These are phyloP conservation scores for Nasonia vitripennis DNA, from an alignment of 1,140 invertebrate species.

Conservation along the genomic window DNA sequence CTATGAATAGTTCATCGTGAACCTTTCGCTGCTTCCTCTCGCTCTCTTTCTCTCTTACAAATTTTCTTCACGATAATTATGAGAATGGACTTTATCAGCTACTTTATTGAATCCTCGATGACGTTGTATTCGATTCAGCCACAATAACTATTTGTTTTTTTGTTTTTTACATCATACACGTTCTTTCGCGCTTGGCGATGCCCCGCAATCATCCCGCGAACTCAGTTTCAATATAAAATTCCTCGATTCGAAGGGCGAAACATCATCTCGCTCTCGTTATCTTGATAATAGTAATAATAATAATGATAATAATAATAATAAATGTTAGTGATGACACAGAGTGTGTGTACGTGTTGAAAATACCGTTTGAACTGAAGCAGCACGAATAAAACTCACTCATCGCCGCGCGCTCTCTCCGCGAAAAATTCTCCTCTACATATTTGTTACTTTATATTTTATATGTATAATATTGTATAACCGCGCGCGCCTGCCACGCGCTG, in stretches of 20 bases:
- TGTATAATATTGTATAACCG: not conserved
- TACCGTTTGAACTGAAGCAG: not conserved
- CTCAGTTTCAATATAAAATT: slow-evolving; percentile 25
- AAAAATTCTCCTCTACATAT: not conserved
- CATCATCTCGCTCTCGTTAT: not conserved
- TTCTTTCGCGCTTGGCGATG: not conserved
- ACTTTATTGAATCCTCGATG: slow-evolving; percentile 12
- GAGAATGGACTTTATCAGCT: slow-evolving; percentile 24
- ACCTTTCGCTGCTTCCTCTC: not conserved
- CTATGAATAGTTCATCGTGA: slow-evolving; percentile 2
- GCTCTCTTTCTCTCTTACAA: not conserved
- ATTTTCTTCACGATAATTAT: not conserved
- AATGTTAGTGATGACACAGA: not conserved
- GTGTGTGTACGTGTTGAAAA: slow-evolving; percentile 3
- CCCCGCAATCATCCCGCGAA: not conserved
- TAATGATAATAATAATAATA: too few relatives aligned
- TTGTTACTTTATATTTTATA: not conserved
- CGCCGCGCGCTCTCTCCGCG: not conserved
- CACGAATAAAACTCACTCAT: not conserved
- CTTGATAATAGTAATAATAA: too few relatives aligned
- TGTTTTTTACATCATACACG: not conserved
- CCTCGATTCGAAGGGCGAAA: not conserved
- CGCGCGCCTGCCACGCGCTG: too few relatives aligned
- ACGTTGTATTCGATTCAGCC: not conserved
- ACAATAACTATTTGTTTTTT: not conserved